Evolutionary conservation across 1,140 invertebrate species (phyloP), one percentile per base, ranked within the genome.

Genomic region (Pectinophora gossypiella): DNA sequence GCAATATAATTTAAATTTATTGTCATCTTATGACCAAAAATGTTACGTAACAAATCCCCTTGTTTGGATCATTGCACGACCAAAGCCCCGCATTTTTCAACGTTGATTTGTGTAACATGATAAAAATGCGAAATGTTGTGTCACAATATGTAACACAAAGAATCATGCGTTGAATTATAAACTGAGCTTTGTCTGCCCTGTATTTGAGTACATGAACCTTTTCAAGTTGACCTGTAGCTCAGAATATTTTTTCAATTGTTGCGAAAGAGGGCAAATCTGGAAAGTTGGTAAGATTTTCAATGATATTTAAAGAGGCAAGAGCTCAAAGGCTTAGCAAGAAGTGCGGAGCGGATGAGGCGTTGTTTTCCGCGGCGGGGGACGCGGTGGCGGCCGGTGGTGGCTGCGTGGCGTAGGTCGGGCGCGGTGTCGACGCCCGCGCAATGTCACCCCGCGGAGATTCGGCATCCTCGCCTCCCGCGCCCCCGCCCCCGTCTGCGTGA

Each of bases 391-490:
- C 55, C 54, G 54, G 59, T 23, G 53, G 10, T 40, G 27, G 38
- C 49, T 7, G n/a, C 58, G 78, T 79, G 72, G 68, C 68, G 75
- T 80, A 82, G 81, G 78, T 82, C 78, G 76, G 67, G 67, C 68
- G 70, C 38, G 69, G 61, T 69, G 76, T 85, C 81, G 72, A 72
- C 59, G 78, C 56, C 72, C 81, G 65, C 62, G 63, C 81, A 82
- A 82, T 82, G 81, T 85, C 81, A 81, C 81, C 81, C 73, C 71
- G 71, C 54, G 49, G 49, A 67, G 62, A 72, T 72, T 72, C 62
- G 66, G 64, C 66, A 44, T 47, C 13, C 56, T 19, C 35, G 23
- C 49, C 54, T 6, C 44, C 49, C 56, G 20, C 49, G 46, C 52
- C 36, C 56, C 48, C 19, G 27, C 32, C 46, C 50, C 20, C 48